These are phyloP conservation scores for Marisa cornuarietis DNA, from an alignment of 1,140 invertebrate species.

Conservation along the genomic window DNA sequence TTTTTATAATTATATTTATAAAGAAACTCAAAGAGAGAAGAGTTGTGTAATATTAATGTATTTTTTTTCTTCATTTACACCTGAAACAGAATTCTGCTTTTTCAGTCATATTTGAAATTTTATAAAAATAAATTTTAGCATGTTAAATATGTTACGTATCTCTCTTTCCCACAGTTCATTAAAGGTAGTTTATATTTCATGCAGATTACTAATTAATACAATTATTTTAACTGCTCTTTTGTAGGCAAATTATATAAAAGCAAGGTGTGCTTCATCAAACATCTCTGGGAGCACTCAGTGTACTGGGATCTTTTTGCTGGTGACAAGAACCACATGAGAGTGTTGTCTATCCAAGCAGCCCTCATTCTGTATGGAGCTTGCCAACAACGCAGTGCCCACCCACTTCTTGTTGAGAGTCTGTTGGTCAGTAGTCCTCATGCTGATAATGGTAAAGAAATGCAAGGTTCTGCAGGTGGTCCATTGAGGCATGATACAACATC, in stretches of 20 bases:
- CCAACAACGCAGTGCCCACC: slow-evolving; percentile 23
- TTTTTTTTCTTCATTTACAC: too few relatives aligned
- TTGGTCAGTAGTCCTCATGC: slow-evolving; percentile 5
- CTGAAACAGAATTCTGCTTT: too few relatives aligned
- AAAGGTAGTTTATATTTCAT: too few relatives aligned
- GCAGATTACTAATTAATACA: too few relatives aligned
- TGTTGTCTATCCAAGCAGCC: slow-evolving; percentile 61
- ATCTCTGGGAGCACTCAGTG: slow-evolving; percentile 61
- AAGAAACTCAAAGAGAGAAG: too few relatives aligned
- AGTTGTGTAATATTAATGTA: too few relatives aligned
- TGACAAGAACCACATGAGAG: slow-evolving; percentile 58
- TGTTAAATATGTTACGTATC: too few relatives aligned
- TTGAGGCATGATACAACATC: not conserved
- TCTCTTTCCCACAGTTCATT: too few relatives aligned
- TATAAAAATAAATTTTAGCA: too few relatives aligned
- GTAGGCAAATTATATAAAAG: slow-evolving; percentile 63
- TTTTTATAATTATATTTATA: too few relatives aligned
- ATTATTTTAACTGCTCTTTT: slow-evolving; percentile 12
- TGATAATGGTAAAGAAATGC: not conserved
- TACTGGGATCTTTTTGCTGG: slow-evolving; percentile 62
- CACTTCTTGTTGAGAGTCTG: slow-evolving; percentile 29
- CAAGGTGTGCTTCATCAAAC: slow-evolving; percentile 61
- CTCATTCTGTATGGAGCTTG: slow-evolving; percentile 52
- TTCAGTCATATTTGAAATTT: too few relatives aligned
- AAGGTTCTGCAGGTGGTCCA: not conserved